phyloP scores from a whole-genome alignment of 1,140 invertebrate genomes.

The Drosophila sproati region DNA sequence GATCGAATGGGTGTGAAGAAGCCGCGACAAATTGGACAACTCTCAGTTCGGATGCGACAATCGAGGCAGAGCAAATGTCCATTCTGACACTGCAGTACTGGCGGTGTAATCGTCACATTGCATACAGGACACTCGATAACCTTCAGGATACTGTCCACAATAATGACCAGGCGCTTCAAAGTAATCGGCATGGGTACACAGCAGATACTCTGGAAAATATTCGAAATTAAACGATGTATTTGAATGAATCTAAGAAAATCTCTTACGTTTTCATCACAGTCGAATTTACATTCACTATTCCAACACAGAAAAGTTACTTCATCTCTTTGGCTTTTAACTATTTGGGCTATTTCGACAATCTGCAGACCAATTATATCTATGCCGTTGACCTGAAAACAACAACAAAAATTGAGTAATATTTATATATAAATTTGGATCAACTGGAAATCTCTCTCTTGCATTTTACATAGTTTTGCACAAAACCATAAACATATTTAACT shows the following conservation, averaged over 20 bases:
- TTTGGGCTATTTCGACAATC: constrained; percentile 86
- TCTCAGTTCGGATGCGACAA: constrained; percentile 86
- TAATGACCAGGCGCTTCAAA: constrained; percentile 85
- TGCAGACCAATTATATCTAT: constrained; percentile 87
- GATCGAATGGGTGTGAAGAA: constrained; percentile 72
- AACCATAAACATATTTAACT: too few species aligned
- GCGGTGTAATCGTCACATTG: constrained; percentile 87
- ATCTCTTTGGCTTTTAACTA: constrained; percentile 85
- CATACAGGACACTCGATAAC: constrained; percentile 88
- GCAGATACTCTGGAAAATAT: constrained; percentile 79
- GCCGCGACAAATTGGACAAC: constrained; percentile 88
- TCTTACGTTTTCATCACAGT: constrained; percentile 85
- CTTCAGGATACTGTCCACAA: constrained; percentile 85
- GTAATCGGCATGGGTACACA: constrained; percentile 86
- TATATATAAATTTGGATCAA: neutral
- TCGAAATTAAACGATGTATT: neutral
- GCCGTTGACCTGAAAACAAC: constrained; percentile 85
- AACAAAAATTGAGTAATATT: constrained; percentile 1
- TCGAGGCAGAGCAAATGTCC: constrained; percentile 88
- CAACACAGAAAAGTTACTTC: constrained; percentile 85
- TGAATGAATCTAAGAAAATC: neutral
- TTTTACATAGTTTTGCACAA: too few species aligned
- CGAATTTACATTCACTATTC: constrained; percentile 84
- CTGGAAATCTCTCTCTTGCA: too few species aligned
- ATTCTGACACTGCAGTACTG: constrained; percentile 88